Evolutionary conservation across 2,113 vertebrate species (phyloP), one percentile per base, ranked within the genome.

Genomic region (Sapajus apella): DNA sequence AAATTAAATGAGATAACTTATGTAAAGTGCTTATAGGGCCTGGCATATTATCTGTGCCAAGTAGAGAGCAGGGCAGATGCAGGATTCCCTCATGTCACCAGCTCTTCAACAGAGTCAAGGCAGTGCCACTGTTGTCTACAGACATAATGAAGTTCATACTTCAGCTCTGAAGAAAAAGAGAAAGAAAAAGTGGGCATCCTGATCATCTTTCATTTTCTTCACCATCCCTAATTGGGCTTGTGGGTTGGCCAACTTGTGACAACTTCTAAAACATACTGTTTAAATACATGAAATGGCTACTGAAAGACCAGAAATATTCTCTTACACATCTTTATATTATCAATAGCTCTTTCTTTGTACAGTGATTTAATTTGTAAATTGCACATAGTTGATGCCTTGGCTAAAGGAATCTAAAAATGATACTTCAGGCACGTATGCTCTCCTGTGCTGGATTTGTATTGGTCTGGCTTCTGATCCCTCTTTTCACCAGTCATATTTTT

Each of bases 211-310:
- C 14, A 30, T 80, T 92, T 94, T 70, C 56, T 91, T 93, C 20
- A 91, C 21, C 18, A 93, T 77, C 73, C 87, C 68, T 91, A 79
- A 88, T 88, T 91, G 93, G 68, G 8, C 76, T 72, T 86, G 20
- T 94, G 50, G 50, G 18, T 47, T 83, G 66, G 87, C 58, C 93
- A 77, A 89, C 37, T 86, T 61, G 25, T 84, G 61, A 70, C 5
- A 50, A 50, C n/a, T 96, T 97, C 90, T 83, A 55, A 96, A 93
- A 68, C 73, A 90, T 8, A 77, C 87, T 96, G 5, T 91, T 96
- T 89, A 89, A 88, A 47, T 90, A 93, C 30, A 85, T 81, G 91
- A 93, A 96, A 86, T 79, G 79, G n/a, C 47, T 81, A 82, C n/a
- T 77, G 72, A 88, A 89, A 90, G 40, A 55, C 37, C 88, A 95